Base-by-base conservation (phyloP, 2,888 invertebrate genomes). In the Mesopsocus fuscifrons region DNA sequence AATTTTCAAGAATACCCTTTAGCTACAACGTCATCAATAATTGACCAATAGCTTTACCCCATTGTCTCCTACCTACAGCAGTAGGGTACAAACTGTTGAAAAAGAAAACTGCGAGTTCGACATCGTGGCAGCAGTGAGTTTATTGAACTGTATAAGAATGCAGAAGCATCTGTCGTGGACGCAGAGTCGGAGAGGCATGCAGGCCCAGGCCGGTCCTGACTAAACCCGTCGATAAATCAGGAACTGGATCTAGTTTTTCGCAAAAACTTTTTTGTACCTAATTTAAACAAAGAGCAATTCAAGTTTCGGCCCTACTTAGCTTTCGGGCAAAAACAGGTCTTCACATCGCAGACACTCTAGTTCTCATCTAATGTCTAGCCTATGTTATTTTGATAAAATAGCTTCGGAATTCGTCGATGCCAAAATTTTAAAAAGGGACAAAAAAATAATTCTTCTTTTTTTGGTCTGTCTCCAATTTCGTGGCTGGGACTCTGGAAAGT, bases 221-320 rank as follows among this genome's bases (percentile, higher is more conserved):
- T 13, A n/a, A 11, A 6, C 9, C 16, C 20, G 17, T 4, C 6
- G 3, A 18, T 38, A 17, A 5, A 38, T 38, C 38, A 38, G 21
- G 38, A 38, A 38, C 38, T 38, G 38, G 38, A 38, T 38, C 38
- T 38, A 38, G 38, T 38, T 38, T 38, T 38, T 38, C 38, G 38
- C 38, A 38, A 38, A 38, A 6, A 26, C 11, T 26, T 26, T 9
- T 26, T 26, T 26, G 11, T 11, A 9, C 11, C 26, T 11, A 26
- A 26, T 26, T 26, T 26, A 26, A 26, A 26, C 26, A 26, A 26
- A 26, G 26, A 26, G 6, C 26, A 6, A 26, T 11, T 26, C 8
- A 26, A 6, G 11, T 26, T 26, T 6, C 26, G 26, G 8, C 26
- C 26, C 26, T 26, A 26, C 26, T 26, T 26, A 26, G 26, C 26